Evolutionary conservation across 2,888 invertebrate species (phyloP).

Genomic region (Philereme transversata): DNA sequence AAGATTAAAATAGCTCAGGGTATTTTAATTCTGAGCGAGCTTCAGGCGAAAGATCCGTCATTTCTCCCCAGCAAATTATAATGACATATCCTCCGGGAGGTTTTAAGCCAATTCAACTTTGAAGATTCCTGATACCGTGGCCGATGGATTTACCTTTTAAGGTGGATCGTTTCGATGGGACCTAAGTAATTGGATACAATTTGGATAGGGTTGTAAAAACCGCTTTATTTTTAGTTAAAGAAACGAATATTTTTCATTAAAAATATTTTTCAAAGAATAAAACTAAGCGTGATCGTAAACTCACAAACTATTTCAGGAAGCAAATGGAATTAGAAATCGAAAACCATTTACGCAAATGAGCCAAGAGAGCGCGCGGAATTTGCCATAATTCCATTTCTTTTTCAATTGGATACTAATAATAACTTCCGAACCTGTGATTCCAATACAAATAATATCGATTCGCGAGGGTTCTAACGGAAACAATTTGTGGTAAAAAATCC

Average conservation of each 20-base stretch:
- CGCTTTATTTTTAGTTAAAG: slow-evolving; percentile 1
- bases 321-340: slow-evolving; percentile 32
- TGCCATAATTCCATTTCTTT: slow-evolving; percentile 60
- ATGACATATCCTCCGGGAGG: slow-evolving; percentile 81
- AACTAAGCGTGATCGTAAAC: background rate
- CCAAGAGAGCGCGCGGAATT: slow-evolving; percentile 55
- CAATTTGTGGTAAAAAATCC: slow-evolving; percentile 77
- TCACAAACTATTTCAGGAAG: slow-evolving; percentile 1
- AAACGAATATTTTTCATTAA: background rate
- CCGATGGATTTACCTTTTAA: slow-evolving; percentile 54
- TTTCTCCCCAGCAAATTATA: slow-evolving; percentile 80
- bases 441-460: slow-evolving; percentile 73
- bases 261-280: no score
- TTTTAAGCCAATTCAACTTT: slow-evolving; percentile 80
- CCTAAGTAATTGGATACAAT: slow-evolving; percentile 28
- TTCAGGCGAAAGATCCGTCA: slow-evolving; percentile 77
- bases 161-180: slow-evolving; percentile 42
- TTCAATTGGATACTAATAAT: slow-evolving; percentile 64
- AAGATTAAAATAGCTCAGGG: slow-evolving; percentile 83
- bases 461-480: slow-evolving; percentile 63
- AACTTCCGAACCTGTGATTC: slow-evolving; percentile 62
- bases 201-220: slow-evolving; percentile 17
- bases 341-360: slow-evolving; percentile 52
- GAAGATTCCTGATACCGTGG: slow-evolving; percentile 63
- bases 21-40: slow-evolving; percentile 72